These are phyloP conservation scores for Sebastiscus tertius DNA, from an alignment of 2,797 vertebrate species.

Conservation along the genomic window DNA sequence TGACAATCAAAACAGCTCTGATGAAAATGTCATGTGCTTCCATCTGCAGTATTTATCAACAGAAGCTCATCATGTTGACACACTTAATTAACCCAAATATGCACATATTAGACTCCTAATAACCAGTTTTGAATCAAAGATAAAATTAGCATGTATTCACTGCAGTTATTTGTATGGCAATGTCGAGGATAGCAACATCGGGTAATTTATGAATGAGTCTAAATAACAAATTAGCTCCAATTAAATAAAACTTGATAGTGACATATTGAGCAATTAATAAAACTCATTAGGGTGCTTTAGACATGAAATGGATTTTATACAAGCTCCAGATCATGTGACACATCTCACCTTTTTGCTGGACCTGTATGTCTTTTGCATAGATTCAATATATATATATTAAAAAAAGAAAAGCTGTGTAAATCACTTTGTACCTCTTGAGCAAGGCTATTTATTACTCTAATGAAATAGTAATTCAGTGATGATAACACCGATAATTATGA, in stretches of 20 bases:
- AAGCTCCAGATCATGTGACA: background rate
- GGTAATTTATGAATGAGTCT: background rate
- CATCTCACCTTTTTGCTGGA: background rate
- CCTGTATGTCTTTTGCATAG: background rate
- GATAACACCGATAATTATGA: conserved; percentile 40
- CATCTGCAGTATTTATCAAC: conserved; percentile 6
- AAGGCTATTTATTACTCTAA: conserved; percentile 13
- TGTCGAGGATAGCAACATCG: background rate
- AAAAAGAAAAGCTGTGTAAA: background rate
- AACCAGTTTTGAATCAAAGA: background rate
- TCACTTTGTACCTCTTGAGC: conserved; percentile 8
- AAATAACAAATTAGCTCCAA: background rate
- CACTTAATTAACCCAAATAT: background rate
- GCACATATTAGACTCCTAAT: background rate
- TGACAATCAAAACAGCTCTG: conserved; percentile 12
- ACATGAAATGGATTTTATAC: background rate
- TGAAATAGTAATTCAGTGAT: conserved; percentile 28
- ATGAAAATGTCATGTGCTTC: background rate
- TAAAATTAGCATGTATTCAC: background rate
- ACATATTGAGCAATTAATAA: background rate
- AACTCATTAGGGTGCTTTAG: background rate
- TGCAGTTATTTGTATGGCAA: background rate
- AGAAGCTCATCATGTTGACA: background rate
- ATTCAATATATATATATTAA: background rate
- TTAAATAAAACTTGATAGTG: background rate